phyloP scores from a whole-genome alignment of 2,888 invertebrate genomes.

The Rotaria macrura region DNA sequence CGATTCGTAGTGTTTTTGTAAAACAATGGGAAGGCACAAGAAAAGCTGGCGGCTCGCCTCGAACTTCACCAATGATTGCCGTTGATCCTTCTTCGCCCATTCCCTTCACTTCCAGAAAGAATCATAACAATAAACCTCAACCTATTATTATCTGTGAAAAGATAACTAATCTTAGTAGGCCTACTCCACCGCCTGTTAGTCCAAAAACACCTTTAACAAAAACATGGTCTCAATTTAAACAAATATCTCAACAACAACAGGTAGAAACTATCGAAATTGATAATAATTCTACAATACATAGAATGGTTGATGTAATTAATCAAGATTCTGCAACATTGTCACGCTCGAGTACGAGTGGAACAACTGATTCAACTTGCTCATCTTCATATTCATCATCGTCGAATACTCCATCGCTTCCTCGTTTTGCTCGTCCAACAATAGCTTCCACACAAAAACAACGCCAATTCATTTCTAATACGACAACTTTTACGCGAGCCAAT shows the following conservation, averaged over 20 bases:
- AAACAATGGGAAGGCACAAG: not conserved
- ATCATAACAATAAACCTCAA: not conserved
- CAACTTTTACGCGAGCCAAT: not conserved
- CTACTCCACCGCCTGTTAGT: not conserved
- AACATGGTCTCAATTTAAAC: not conserved
- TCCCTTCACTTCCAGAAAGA: not conserved
- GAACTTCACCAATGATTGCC: not conserved
- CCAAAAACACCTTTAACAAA: not conserved
- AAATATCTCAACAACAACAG: not conserved
- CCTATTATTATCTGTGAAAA: not conserved
- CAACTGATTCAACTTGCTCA: constrained; percentile 17
- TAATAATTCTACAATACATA: not conserved
- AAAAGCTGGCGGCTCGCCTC: not conserved
- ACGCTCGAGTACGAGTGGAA: constrained; percentile 14
- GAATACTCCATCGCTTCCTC: not conserved
- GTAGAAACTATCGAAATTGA: not conserved
- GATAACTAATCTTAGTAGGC: not conserved
- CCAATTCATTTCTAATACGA: not conserved
- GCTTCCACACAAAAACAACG: not conserved
- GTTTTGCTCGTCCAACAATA: constrained; percentile 19
- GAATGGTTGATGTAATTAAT: not conserved
- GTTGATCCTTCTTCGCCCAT: not conserved
- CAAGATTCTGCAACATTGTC: not conserved
- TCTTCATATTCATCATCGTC: not conserved
- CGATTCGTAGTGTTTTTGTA: not conserved